Evolutionary conservation across 2,797 vertebrate genomes (phyloP), one percentile per base, ranked within the genome.

Genomic region (Sebastes steindachneri): DNA sequence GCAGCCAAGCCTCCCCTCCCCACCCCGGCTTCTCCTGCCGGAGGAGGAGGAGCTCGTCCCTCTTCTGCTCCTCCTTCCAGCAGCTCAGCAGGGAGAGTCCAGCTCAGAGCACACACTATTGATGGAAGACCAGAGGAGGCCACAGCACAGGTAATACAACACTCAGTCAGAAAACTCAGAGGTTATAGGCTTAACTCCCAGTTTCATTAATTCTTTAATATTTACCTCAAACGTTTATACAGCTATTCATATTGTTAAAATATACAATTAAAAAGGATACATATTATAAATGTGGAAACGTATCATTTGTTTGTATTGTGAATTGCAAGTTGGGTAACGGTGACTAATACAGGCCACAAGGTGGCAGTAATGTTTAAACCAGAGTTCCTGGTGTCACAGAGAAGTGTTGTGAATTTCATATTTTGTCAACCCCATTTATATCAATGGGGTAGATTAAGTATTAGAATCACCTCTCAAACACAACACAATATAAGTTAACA

Each of bases 1-100:
- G 83, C 92, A 51, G 89, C 93, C 64, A 94, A 92, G 68, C 89
- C 93, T 23, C 73, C 89, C 8, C 72, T 91, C 6, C 79, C 90
- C 1, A 77, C 65, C 33, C 89, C 90, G 5, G 35, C 74, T 53
- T 76, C 73, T 64, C 51, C 76, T 21, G 72, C 54, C 29, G 86
- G 75, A 65, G 45, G 72, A 65, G 45, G 73, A 37, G 80, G 48
- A 66, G 48, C n/a, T 51, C 78, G 57, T 29, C 90, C 81, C 26
- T 88, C 77, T 80, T 87, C 87, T 37, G 73, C 80, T 68, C 88
- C 90, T 71, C 75, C 70, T 1, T 53, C 77, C 69, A 85, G 79
- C 75, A 73, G 73, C 80, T 58, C 77, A 2, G 9, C 8, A 15
- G 90, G 86, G 15, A 71, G 63, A 45, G 59, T 83, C 28, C 84